Conservation (phyloP, 2,888 invertebrate species). For the Mystacides longicornis region DNA sequence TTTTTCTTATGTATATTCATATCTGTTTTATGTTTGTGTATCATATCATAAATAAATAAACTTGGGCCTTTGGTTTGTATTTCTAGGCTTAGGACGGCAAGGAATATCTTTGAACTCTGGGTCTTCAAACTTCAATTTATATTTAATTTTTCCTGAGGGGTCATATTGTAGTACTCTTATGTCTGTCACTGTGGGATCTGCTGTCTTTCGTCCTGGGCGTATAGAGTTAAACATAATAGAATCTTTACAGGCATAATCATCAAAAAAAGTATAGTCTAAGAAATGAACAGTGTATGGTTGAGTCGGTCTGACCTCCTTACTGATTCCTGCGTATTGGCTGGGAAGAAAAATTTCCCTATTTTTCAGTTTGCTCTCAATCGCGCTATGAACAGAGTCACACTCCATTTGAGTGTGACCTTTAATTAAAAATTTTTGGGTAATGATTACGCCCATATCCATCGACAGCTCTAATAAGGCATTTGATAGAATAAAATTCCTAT, state of each 20-base stretch:
- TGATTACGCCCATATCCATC: not conserved
- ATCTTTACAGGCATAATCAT: not conserved
- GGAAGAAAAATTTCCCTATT: not conserved
- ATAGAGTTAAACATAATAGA: not conserved
- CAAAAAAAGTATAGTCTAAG: slow-evolving; percentile 3
- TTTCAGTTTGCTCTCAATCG: slow-evolving; percentile 1
- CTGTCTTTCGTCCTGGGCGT: not conserved
- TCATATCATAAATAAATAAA: no score
- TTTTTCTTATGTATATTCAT: no score
- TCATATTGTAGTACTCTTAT: not conserved
- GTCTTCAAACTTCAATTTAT: not conserved
- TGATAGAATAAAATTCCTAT: not conserved
- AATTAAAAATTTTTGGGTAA: not conserved
- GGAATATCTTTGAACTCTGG: not conserved
- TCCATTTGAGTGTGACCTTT: slow-evolving; percentile 3
- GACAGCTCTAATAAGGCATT: not conserved
- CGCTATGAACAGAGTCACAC: slow-evolving; percentile 3
- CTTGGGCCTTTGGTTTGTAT: not conserved
- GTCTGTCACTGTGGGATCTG: not conserved
- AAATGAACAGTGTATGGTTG: not conserved
- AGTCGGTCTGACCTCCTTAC: not conserved
- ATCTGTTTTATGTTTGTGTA: no score
- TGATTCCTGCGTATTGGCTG: not conserved
- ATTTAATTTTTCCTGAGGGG: not conserved
- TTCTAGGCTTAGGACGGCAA: not conserved